Percentiles rank a stretch among this genome's conserved stretches.
These are phyloP conservation scores for Rhea americana DNA, from an alignment of 2,113 vertebrate species.

Conservation along the genomic window DNA sequence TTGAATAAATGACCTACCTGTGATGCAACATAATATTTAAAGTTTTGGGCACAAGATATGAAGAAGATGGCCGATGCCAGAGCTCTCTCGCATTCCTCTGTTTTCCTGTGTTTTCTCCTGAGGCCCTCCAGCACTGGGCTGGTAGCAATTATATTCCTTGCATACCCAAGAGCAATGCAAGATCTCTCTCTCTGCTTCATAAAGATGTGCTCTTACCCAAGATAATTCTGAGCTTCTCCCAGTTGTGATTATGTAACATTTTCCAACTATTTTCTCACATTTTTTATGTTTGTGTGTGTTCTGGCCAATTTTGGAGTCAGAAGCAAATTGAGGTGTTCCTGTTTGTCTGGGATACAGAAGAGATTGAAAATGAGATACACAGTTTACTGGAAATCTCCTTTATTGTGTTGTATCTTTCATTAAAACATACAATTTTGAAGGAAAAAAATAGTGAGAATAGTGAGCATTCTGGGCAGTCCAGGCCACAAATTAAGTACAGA, in stretches of 20 bases:
- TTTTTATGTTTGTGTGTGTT: background rate
- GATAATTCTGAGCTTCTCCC: background rate
- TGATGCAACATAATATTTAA: background rate
- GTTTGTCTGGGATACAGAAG: background rate
- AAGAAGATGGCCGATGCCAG: background rate
- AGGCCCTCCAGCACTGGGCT: background rate
- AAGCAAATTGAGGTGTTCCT: background rate
- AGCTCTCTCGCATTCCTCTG: background rate
- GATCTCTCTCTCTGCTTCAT: background rate
- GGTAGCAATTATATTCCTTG: background rate
- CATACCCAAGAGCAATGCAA: background rate
- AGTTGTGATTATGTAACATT: background rate
- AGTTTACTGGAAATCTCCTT: background rate
- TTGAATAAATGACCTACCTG: background rate
- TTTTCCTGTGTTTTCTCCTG: background rate
- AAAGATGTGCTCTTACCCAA: background rate
- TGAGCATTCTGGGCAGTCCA: background rate
- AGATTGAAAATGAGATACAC: background rate
- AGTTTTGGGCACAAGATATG: background rate
- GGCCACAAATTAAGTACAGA: background rate
- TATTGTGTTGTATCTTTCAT: background rate
- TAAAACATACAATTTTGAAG: background rate
- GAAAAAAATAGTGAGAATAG: background rate
- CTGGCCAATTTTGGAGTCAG: background rate
- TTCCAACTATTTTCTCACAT: background rate